Conservation (phyloP, 2,113 vertebrate species). For the Alces alces region DNA sequence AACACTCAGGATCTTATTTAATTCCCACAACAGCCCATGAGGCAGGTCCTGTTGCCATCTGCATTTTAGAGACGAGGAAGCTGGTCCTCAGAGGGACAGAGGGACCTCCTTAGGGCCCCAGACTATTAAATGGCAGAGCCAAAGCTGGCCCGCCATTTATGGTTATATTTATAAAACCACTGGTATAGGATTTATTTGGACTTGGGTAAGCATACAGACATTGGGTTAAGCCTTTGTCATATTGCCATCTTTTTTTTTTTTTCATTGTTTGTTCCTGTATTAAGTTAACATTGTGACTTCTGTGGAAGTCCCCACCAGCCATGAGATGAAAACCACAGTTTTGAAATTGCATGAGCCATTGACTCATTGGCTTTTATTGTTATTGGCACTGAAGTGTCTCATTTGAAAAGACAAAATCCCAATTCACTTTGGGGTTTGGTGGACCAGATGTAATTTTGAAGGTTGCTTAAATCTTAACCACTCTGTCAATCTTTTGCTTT, state of each 20-base stretch:
- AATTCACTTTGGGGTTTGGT: neutral
- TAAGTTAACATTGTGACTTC: neutral
- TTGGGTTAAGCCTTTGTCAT: neutral
- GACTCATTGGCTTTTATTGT: neutral
- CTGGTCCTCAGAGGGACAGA: neutral
- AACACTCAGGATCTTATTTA: neutral
- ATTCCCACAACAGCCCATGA: neutral
- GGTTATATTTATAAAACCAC: neutral
- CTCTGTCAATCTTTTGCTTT: neutral
- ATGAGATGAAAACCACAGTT: conserved; percentile 18
- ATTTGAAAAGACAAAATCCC: neutral
- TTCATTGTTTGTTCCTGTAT: neutral
- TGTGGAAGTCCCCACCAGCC: conserved; percentile 52
- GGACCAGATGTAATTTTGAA: neutral
- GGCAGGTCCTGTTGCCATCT: neutral
- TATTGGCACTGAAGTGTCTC: neutral
- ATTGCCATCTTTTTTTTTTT: neutral
- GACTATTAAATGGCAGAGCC: neutral
- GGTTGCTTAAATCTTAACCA: neutral
- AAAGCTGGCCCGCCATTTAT: neutral
- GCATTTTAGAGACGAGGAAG: neutral
- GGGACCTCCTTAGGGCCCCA: neutral
- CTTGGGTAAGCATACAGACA: neutral
- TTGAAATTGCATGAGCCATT: conserved; percentile 24
- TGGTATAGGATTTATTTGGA: neutral